These are phyloP conservation scores for Paratilapia polleni DNA, from an alignment of 2,113 vertebrate genomes.

Conservation along the genomic window DNA sequence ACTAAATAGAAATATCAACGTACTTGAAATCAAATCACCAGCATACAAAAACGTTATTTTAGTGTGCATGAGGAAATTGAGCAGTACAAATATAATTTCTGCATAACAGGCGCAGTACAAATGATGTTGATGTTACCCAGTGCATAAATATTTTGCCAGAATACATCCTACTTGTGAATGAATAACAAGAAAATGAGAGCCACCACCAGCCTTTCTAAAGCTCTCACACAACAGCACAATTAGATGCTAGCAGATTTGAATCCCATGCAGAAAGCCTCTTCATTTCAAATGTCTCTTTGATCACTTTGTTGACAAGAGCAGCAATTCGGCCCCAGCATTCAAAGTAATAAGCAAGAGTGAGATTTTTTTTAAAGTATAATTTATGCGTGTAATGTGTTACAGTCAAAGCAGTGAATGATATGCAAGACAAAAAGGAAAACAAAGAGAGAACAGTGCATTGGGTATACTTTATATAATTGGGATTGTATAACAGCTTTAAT, in stretches of 20 bases:
- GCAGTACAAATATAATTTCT: slow-evolving; percentile 40
- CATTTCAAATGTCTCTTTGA: slow-evolving; percentile 67
- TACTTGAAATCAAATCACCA: slow-evolving; percentile 6
- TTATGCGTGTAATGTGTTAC: slow-evolving; percentile 1
- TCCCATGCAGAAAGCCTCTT: slow-evolving; percentile 34
- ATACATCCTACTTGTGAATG: slow-evolving; percentile 48
- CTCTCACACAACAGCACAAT: slow-evolving; percentile 52
- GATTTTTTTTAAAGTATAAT: neutral
- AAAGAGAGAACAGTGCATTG: neutral
- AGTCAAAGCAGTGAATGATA: neutral
- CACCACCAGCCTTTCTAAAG: slow-evolving; percentile 22
- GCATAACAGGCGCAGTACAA: slow-evolving; percentile 40
- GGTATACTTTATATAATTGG: neutral
- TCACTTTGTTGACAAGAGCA: slow-evolving; percentile 62
- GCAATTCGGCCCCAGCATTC: slow-evolving; percentile 41
- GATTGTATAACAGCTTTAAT: neutral
- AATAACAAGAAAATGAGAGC: slow-evolving; percentile 54
- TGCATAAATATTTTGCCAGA: slow-evolving; percentile 58
- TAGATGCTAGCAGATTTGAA: slow-evolving; percentile 52
- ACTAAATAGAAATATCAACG: slow-evolving; percentile 12
- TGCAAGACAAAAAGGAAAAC: neutral
- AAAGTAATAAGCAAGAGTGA: slow-evolving; percentile 31
- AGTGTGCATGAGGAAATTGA: slow-evolving; percentile 31
- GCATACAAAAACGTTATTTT: neutral
- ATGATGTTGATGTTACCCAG: slow-evolving; percentile 53